A percentile compares a stretch with the other conserved stretches of the same genome.
These are phyloP conservation scores for Paramacrobiotus metropolitanus DNA, from an alignment of 1,140 invertebrate genomes.

Conservation along the genomic window DNA sequence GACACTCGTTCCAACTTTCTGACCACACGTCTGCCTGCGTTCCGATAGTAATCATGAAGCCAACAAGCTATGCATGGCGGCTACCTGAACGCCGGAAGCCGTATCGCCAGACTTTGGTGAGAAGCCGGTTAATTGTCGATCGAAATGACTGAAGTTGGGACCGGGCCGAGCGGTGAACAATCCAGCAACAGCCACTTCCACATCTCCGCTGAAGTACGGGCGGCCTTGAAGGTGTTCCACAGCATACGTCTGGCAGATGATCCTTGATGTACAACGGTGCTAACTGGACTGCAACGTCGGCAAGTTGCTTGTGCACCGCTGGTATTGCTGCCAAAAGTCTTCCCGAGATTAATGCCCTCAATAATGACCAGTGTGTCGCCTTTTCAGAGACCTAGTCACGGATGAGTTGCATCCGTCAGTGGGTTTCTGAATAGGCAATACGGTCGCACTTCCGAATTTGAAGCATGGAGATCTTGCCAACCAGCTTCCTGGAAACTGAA, in stretches of 20 bases:
- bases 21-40: slow-evolving; percentile 71
- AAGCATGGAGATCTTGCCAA: too few relatives aligned
- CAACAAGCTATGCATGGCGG: too few relatives aligned
- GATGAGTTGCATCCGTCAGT: too few relatives aligned
- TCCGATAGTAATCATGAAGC: slow-evolving; percentile 72
- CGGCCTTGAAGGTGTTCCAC: neutral
- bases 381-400: slow-evolving; percentile 28
- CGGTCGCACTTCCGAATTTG: too few relatives aligned
- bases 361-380: slow-evolving; percentile 91
- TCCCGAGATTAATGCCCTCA: slow-evolving; percentile 66
- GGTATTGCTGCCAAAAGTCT: slow-evolving; percentile 73
- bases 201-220: neutral
- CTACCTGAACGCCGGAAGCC: slow-evolving; percentile 70
- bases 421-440: too few relatives aligned
- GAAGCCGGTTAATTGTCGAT: slow-evolving; percentile 53
- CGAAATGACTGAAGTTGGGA: neutral
- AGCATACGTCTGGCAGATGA: neutral
- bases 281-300: slow-evolving; percentile 49
- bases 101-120: slow-evolving; percentile 64
- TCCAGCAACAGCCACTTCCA: neutral
- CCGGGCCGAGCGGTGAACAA: neutral
- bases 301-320: slow-evolving; percentile 57
- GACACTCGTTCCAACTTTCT: slow-evolving; percentile 59
- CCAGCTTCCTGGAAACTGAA: too few relatives aligned
- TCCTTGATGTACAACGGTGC: slow-evolving; percentile 3